phyloP scores from a whole-genome alignment of 2,888 invertebrate genomes.

The Cantharis nigra region DNA sequence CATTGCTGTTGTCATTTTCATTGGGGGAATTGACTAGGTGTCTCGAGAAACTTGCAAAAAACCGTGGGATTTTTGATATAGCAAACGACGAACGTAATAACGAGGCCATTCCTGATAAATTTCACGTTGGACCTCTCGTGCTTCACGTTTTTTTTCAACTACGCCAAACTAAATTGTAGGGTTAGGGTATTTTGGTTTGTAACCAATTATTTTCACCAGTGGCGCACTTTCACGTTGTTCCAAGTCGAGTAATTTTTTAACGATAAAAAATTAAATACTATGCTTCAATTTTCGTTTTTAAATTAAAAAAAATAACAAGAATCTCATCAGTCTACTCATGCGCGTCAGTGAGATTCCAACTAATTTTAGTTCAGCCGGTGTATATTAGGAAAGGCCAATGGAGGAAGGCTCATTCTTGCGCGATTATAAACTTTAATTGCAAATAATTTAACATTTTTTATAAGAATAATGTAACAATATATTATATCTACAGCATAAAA shows the following conservation, averaged over 20 bases:
- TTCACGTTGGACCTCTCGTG: neutral
- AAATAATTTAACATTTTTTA: neutral
- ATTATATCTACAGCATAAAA: neutral
- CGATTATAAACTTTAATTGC: neutral
- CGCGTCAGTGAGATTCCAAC: neutral
- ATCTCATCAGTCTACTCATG: neutral
- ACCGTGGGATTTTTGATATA: constrained; percentile 72
- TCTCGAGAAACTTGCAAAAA: constrained; percentile 73
- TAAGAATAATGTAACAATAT: neutral
- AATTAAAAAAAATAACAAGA: too few species aligned
- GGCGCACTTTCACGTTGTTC: neutral
- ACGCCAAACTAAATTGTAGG: neutral
- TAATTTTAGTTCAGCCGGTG: too few species aligned
- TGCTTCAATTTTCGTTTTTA: too few species aligned
- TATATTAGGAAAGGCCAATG: too few species aligned
- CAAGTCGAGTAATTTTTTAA: too few species aligned
- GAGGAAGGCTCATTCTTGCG: neutral
- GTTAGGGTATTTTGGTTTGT: neutral
- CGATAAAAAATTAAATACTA: too few species aligned
- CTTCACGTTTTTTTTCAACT: neutral
- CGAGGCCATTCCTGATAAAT: constrained; percentile 62
- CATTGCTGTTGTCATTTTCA: constrained; percentile 65
- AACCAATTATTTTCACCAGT: neutral
- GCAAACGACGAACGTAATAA: constrained; percentile 62
- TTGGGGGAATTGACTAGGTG: constrained; percentile 69